phyloP scores from a whole-genome alignment of 2,888 invertebrate genomes.

The Eristalis pertinax region DNA sequence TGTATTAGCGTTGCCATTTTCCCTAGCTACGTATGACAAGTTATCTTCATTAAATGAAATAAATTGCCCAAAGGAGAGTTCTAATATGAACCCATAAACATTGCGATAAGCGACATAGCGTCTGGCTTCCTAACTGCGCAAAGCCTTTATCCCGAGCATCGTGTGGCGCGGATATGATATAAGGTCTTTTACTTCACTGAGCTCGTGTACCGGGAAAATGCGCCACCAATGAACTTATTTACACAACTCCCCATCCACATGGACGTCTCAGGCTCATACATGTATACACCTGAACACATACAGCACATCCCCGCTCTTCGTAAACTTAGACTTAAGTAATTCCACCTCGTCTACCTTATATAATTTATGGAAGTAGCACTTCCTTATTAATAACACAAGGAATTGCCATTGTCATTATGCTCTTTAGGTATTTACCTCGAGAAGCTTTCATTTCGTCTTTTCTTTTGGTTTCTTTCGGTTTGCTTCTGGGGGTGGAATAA shows the following conservation, averaged over 20 bases:
- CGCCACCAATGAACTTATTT: constrained; percentile 61
- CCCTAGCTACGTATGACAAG: constrained; percentile 67
- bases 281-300: constrained; percentile 8
- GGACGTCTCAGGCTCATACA: background rate
- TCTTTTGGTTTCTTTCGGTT: constrained; percentile 1
- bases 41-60: constrained; percentile 72
- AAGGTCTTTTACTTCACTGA: constrained; percentile 35
- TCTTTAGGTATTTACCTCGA: constrained; percentile 57
- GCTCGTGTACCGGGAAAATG: constrained; percentile 28
- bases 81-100: constrained; percentile 70
- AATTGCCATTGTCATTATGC: constrained; percentile 70
- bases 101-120: constrained; percentile 67
- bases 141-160: constrained; percentile 52
- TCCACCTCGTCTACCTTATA: constrained; percentile 40
- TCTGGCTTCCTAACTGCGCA: constrained; percentile 63
- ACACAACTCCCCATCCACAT: background rate
- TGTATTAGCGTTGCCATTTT: constrained; percentile 52
- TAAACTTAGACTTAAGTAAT: constrained; percentile 40
- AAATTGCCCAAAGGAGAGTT: constrained; percentile 71
- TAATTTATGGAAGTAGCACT: constrained; percentile 71
- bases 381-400: constrained; percentile 71
- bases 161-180: constrained; percentile 18
- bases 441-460: constrained; percentile 29
- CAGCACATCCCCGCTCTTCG: background rate
- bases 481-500: background rate